Evolutionary conservation across 2,888 invertebrate genomes (phyloP), one percentile per base, ranked within the genome.

Genomic region (Harpalus rufipes): DNA sequence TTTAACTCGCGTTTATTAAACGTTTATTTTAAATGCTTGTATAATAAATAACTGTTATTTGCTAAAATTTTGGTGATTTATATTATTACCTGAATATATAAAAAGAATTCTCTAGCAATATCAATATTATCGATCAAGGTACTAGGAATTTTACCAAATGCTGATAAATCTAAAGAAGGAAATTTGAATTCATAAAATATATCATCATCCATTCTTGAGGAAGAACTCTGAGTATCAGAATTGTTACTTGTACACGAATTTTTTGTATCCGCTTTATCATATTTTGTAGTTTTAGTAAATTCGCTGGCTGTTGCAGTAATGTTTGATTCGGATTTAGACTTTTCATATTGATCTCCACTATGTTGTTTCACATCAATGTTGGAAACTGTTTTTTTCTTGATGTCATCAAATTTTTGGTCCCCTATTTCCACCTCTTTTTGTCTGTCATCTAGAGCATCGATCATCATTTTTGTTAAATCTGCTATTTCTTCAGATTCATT

Each of bases 21-120:
- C n/a, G n/a, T n/a, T n/a, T n/a, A n/a, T n/a, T n/a, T n/a, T n/a
- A n/a, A n/a, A n/a, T n/a, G n/a, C n/a, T n/a, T n/a, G 21, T 21
- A 21, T 21, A 21, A 1, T 21, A 32, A 32, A 32, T 32, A 25
- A 25, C 44, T 10, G 2, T 51, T 51, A 51, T 51, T 51, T 51
- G 44, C 12, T 14, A 59, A n/a, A 59, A 59, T 14, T 12, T 16
- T 59, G 18, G 4, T 59, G 12, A 21, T 18, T 63, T 1, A 21
- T 18, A 18, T 21, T 0, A 14, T 58, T 78, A 78, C 78, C 58
- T 93, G 93, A 0, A 93, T 92, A 86, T 93, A 92, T 1, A 92
- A 89, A 88, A 94, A 94, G 0, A 94, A 89, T 72, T 91, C 90
- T 81, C 93, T 91, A 5, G 94, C 94, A 63, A 93, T 92, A 21